phyloP scores from a whole-genome alignment of 2,797 vertebrate genomes.

The Sorex maritimensis region DNA sequence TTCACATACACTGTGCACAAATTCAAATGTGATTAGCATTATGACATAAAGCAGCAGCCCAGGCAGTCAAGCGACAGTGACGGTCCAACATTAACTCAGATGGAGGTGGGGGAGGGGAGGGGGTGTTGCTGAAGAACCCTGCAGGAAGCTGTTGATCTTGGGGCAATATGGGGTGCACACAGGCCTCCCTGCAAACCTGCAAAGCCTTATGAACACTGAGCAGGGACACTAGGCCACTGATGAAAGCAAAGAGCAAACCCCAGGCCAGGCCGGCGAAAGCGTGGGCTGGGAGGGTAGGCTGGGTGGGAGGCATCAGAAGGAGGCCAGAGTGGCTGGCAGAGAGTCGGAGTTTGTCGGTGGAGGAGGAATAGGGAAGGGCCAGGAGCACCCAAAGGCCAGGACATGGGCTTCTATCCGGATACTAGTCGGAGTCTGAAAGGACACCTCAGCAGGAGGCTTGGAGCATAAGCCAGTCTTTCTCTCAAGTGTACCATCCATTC shows the following conservation, averaged over 20 bases:
- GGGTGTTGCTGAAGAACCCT: too few relatives aligned
- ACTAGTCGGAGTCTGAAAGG: background rate
- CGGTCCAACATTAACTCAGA: background rate
- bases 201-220: too few relatives aligned
- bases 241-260: background rate
- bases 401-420: background rate
- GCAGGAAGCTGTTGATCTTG: too few relatives aligned
- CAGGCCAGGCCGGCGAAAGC: background rate
- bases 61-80: background rate
- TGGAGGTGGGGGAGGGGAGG: too few relatives aligned
- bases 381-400: background rate
- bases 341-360: background rate
- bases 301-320: background rate
- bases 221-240: background rate
- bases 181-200: too few relatives aligned
- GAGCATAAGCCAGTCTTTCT: constrained; percentile 2
- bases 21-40: background rate
- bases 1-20: background rate
- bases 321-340: background rate
- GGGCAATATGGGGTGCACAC: too few relatives aligned
- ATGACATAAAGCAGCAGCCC: background rate
- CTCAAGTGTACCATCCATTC: background rate
- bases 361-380: background rate
- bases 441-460: background rate
- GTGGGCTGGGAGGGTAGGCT: background rate